Conservation (phyloP, 2,888 invertebrate genomes). For the Pseudanteris insignis region DNA sequence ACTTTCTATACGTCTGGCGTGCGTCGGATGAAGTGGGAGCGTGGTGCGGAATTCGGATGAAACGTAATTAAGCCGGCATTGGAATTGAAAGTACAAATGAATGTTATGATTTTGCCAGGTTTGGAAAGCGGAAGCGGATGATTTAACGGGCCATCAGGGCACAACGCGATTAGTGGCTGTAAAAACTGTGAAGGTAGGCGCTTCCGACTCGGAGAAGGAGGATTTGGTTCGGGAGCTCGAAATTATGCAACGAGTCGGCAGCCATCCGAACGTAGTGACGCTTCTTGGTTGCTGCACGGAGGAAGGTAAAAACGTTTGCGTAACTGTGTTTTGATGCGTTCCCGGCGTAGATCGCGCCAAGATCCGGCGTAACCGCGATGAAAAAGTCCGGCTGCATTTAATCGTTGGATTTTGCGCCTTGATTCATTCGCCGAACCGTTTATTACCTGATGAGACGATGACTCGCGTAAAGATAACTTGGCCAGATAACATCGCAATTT, state of each 20-base stretch:
- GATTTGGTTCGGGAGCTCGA: constrained; percentile 78
- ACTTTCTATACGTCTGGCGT: constrained; percentile 10
- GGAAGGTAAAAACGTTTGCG: constrained; percentile 70
- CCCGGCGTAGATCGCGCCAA: too few species aligned
- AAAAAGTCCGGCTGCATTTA: too few species aligned
- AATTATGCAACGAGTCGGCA: constrained; percentile 84
- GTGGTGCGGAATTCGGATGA: constrained; percentile 11
- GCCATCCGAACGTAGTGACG: constrained; percentile 84
- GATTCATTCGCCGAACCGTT: not conserved
- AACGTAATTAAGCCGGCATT: constrained; percentile 10
- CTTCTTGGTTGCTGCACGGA: constrained; percentile 84
- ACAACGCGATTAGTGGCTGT: constrained; percentile 85
- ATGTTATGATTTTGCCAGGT: constrained; percentile 68
- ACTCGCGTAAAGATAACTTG: constrained; percentile 27
- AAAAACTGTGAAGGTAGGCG: constrained; percentile 82
- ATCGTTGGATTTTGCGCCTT: too few species aligned
- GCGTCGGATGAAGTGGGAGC: too few species aligned
- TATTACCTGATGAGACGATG: constrained; percentile 18
- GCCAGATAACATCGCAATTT: constrained; percentile 33
- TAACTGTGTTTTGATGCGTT: constrained; percentile 3
- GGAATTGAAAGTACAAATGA: constrained; percentile 20
- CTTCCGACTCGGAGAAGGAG: constrained; percentile 80
- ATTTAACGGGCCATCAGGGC: constrained; percentile 79
- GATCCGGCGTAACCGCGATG: too few species aligned
- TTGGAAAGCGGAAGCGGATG: constrained; percentile 87